phyloP scores from a whole-genome alignment of 2,888 invertebrate species.

The Andrena minutula region DNA sequence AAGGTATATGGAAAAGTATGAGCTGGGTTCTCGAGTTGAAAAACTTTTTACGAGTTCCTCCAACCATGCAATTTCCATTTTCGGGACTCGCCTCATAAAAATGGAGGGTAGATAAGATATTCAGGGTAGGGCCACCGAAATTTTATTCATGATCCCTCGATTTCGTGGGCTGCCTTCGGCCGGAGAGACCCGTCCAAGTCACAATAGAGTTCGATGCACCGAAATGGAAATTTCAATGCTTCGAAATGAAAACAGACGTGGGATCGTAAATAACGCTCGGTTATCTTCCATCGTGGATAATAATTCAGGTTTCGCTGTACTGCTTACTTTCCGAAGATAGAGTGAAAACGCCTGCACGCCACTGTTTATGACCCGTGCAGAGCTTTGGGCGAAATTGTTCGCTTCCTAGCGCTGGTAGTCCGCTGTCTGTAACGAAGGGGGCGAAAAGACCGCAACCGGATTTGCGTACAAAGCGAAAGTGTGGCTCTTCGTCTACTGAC shows the following conservation, averaged over 20 bases:
- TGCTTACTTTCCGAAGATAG: neutral
- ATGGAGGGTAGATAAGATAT: too few species aligned
- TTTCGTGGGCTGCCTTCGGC: too few species aligned
- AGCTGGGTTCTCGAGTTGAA: too few species aligned
- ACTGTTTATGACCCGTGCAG: neutral
- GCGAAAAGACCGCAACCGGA: constrained; percentile 8
- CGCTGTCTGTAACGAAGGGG: neutral
- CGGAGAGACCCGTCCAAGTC: too few species aligned
- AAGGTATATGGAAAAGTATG: too few species aligned
- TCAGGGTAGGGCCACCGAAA: too few species aligned
- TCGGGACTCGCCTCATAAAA: too few species aligned
- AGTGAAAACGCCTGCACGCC: neutral
- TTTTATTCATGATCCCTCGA: too few species aligned
- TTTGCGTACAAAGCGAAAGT: constrained; percentile 40
- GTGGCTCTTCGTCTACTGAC: neutral
- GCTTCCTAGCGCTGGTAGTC: constrained; percentile 2
- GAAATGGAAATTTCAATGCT: neutral
- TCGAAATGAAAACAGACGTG: neutral
- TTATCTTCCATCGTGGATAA: neutral
- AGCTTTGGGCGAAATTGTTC: neutral
- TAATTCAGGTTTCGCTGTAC: neutral
- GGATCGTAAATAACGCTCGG: neutral
- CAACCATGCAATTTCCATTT: too few species aligned
- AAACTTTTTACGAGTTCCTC: too few species aligned
- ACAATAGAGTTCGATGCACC: too few species aligned